Base-by-base conservation (phyloP, 1,140 invertebrate species). In the Thaumetopoea pityocampa region DNA sequence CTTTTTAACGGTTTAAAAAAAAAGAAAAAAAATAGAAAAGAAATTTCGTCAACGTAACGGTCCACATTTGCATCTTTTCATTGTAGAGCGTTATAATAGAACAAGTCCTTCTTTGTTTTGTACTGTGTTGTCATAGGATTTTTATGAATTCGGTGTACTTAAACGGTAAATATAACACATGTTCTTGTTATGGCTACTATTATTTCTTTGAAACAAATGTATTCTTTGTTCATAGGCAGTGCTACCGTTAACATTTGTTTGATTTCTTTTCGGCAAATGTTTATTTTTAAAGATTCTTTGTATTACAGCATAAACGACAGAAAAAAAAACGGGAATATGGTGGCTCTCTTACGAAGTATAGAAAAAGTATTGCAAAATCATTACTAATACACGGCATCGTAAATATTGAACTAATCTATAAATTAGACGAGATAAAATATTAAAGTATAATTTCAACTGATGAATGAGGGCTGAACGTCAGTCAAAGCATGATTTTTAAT, bases 31-130 rank as follows among this genome's bases (percentile, higher is more conserved):
- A n/a, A n/a, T n/a, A n/a, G n/a, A n/a, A n/a, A n/a, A n/a, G 66
- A 55, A 71, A 71, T 67, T 63, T 77, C 53, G 67, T 80, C 77
- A 81, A 80, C 67, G 81, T 84, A 84, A 81, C 80, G 63, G 79
- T 62, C 33, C 32, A 42, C 37, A 65, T 72, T 78, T 68, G 67
- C 66, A 67, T 80, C 64, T 77, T 35, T 50, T 37, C 32, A 32
- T 29, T 40, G 17, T 22, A 46, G 36, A 18, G 17, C 41, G 43
- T 51, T 9, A 45, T 42, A 45, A 41, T 32, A 29, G 36, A 20
- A n/a, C 16, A 51, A 35, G 28, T 17, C 26, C 22, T 11, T 40
- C 42, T 26, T 47, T 33, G 15, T 9, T 47, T 44, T 40, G 15
- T 32, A n/a, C 23, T 22, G 12, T 15, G 22, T 37, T 38, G 49